A percentile compares a stretch with the other conserved stretches of the same genome.
phyloP scores from a whole-genome alignment of 1,140 invertebrate genomes.

The Drosophila insularis region DNA sequence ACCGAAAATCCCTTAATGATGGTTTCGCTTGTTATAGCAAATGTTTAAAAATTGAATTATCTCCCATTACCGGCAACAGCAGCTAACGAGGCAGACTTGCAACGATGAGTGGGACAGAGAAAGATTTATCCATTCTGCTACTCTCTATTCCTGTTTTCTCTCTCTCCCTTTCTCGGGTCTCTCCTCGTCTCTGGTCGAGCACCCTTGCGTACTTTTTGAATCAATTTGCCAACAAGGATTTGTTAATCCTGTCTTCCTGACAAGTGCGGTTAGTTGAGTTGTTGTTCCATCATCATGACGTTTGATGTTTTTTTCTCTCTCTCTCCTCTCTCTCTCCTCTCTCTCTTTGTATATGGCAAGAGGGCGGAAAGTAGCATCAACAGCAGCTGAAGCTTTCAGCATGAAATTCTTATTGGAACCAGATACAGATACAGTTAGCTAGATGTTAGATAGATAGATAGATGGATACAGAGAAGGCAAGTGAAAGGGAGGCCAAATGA shows the following conservation, averaged over 20 bases:
- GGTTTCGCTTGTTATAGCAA: slow-evolving; percentile 82
- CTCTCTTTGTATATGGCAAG: neutral
- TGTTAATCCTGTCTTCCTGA: slow-evolving; percentile 81
- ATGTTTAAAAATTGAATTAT: slow-evolving; percentile 83
- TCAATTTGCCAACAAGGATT: slow-evolving; percentile 74
- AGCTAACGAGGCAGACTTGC: slow-evolving; percentile 59
- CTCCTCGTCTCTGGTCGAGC: slow-evolving; percentile 17
- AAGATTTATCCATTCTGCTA: neutral
- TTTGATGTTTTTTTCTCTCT: slow-evolving; percentile 60
- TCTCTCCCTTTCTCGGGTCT: neutral
- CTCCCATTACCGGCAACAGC: slow-evolving; percentile 72
- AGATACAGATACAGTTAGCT: slow-evolving; percentile 2
- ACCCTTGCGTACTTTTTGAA: slow-evolving; percentile 75
- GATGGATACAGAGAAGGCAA: neutral
- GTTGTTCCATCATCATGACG: slow-evolving; percentile 56
- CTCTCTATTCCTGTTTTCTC: neutral
- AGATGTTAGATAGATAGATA: neutral
- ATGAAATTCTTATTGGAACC: slow-evolving; percentile 71
- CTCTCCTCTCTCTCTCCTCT: neutral
- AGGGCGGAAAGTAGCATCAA: slow-evolving; percentile 25
- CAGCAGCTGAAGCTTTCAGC: slow-evolving; percentile 65
- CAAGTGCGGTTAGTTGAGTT: slow-evolving; percentile 82
- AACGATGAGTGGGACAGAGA: neutral
- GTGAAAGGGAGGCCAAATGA: neutral
- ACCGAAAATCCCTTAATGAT: slow-evolving; percentile 82